Evolutionary conservation across 1,140 invertebrate genomes (phyloP), one percentile per base, ranked within the genome.

Genomic region (Andricus grossulariae): DNA sequence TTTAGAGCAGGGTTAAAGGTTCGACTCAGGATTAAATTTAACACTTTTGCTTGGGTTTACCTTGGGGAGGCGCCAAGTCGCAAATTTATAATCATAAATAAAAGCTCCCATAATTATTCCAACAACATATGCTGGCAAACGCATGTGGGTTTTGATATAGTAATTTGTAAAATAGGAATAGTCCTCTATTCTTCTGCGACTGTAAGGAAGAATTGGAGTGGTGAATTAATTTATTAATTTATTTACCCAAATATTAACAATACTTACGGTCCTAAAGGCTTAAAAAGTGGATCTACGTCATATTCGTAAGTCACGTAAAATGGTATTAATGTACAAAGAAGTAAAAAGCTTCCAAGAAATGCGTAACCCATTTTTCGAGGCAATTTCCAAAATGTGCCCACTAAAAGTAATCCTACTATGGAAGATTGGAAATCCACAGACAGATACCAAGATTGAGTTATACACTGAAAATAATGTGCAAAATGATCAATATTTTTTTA

Each of bases 391-490:
- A 89, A 84, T 10, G 90, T 88, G 66, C 91, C 91, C n/a, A 93
- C 81, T 0, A 93, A 73, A 0, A 93, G 21, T 0, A 92, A 90
- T 4, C 91, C 90, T 3, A 93, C 10, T 19, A 93, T 88, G 80
- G 92, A 92, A 5, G 93, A 85, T 51, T 93, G 93, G 72, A 93
- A 91, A 71, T 93, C 93, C 0, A 92, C 92, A 0, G 93, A 87
- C n/a, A 94, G 80, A 75, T 93, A 94, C 93, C 93, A 94, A 0
- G 92, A 87, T 75, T 93, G 92, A 50, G 87, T 86, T 57, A 94
- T 85, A 78, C 93, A 94, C 93, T 94, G 84, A 12, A 92, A 91
- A 52, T 1, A 50, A 50, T 70, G 19, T 50, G 19, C 18, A 15
- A 39, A 50, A 45, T 19, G 8, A 55, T 18, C 32, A 70, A 49